These are phyloP conservation scores for Oscheius myriophilus DNA, from an alignment of 2,888 invertebrate genomes.

Conservation along the genomic window DNA sequence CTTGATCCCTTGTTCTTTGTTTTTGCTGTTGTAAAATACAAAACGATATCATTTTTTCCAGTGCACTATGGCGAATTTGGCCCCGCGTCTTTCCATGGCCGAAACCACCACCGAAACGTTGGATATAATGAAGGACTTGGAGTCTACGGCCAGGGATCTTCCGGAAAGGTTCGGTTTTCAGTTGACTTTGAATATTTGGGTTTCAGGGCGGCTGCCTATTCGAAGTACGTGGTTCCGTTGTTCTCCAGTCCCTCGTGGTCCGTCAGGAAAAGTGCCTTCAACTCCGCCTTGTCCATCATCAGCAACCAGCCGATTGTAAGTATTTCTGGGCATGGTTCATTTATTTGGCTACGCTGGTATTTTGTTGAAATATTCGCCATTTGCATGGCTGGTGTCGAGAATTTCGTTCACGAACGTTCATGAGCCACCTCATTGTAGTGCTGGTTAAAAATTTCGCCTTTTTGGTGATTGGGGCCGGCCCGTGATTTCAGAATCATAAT, in stretches of 20 bases:
- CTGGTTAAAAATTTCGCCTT: too few species aligned
- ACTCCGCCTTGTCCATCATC: slow-evolving; percentile 19
- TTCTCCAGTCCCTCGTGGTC: slow-evolving; percentile 15
- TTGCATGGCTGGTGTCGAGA: too few species aligned
- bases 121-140: slow-evolving; percentile 11
- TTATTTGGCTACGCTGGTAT: too few species aligned
- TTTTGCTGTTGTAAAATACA: too few species aligned
- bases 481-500: too few species aligned
- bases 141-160: slow-evolving; percentile 15
- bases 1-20: not conserved
- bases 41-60: too few species aligned
- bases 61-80: not conserved
- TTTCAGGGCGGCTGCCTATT: slow-evolving; percentile 15
- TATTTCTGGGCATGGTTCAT: not conserved
- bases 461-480: too few species aligned
- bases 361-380: too few species aligned
- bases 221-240: slow-evolving; percentile 17
- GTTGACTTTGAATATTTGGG: not conserved
- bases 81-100: slow-evolving; percentile 3
- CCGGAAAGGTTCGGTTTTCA: slow-evolving; percentile 17
- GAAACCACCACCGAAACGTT: not conserved
- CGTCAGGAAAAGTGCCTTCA: slow-evolving; percentile 19
- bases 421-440: too few species aligned
- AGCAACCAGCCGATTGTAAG: slow-evolving; percentile 18
- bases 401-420: too few species aligned